Evolutionary conservation across 64 coral and sea anemone genomes (phyloP).

Genomic region (Acropora yongei): DNA sequence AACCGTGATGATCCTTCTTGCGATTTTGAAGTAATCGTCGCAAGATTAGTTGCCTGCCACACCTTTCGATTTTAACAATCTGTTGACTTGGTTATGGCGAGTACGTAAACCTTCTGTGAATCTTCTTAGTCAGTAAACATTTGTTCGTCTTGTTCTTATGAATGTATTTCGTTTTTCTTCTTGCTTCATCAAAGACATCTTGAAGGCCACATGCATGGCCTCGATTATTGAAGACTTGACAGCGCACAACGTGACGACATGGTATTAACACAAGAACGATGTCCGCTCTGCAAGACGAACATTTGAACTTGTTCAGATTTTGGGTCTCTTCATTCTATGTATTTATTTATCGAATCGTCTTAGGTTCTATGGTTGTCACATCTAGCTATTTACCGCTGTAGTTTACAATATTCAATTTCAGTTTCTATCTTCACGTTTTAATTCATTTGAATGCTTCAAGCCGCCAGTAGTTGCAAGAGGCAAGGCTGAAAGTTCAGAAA

Average conservation of each 20-base stretch:
- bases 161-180: not conserved
- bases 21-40: slow-evolving; percentile 2
- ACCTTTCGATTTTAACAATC: not conserved
- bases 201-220: not conserved
- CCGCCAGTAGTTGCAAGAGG: no score
- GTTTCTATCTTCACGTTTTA: not conserved
- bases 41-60: not conserved
- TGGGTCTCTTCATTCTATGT: not conserved
- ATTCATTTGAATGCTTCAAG: no score
- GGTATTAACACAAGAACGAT: not conserved
- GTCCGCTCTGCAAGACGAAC: not conserved
- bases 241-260: not conserved
- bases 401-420: not conserved
- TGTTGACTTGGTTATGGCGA: not conserved
- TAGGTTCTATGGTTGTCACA: not conserved
- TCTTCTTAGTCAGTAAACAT: not conserved
- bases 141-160: not conserved
- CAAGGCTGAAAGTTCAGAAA: no score
- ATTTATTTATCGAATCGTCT: not conserved
- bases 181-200: not conserved
- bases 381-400: not conserved
- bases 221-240: not conserved
- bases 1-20: not conserved
- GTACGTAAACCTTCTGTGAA: not conserved
- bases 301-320: not conserved